These are phyloP conservation scores for Chloropsis cyanopogon DNA, from an alignment of 2,113 vertebrate species.

Conservation along the genomic window DNA sequence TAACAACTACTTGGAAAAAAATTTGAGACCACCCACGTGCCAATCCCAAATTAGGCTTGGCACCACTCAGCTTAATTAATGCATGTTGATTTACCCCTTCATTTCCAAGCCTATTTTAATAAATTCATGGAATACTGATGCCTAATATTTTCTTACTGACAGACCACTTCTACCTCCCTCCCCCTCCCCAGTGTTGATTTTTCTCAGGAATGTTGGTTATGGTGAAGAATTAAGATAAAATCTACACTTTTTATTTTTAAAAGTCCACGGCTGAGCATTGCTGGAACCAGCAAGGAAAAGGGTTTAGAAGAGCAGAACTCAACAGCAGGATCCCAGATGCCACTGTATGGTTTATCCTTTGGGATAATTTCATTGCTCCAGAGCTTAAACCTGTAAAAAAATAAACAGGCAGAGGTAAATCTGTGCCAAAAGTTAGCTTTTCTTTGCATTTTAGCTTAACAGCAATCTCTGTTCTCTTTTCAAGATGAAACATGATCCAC, in stretches of 20 bases:
- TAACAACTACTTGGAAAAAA: neutral
- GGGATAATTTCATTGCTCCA: neutral
- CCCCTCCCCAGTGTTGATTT: neutral
- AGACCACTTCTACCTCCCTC: neutral
- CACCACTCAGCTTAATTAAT: neutral
- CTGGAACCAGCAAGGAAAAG: neutral
- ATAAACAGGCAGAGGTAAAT: neutral
- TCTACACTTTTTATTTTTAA: neutral
- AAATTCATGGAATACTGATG: conserved; percentile 13
- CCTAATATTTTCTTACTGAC: conserved; percentile 31
- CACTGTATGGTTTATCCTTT: neutral
- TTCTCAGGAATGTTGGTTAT: neutral
- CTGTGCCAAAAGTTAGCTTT: neutral
- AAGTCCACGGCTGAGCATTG: neutral
- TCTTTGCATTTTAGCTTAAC: neutral
- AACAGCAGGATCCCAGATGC: neutral
- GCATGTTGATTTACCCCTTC: neutral
- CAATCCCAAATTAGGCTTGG: neutral
- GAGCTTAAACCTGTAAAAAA: conserved; percentile 71
- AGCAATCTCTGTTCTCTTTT: neutral
- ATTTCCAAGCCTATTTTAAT: conserved; percentile 24
- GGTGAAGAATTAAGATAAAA: neutral
- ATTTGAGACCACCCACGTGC: neutral
- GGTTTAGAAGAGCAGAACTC: neutral
- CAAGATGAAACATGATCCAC: neutral